Base-by-base conservation (phyloP, 2,797 vertebrate species). In the Thunnus albacares region DNA sequence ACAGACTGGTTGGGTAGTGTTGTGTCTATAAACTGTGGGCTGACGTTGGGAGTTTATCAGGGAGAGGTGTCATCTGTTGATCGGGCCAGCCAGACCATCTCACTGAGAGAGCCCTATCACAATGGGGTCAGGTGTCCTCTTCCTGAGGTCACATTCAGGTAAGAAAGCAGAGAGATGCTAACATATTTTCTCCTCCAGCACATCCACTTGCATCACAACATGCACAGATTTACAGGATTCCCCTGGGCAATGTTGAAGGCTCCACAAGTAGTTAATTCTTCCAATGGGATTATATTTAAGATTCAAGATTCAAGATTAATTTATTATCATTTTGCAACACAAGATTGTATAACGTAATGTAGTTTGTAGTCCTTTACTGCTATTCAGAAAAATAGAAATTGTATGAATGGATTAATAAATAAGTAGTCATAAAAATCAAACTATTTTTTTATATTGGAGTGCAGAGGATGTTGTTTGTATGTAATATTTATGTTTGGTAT, bases 101-200 rank as follows among this genome's bases (percentile, higher is more conserved):
- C 97, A 49, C 95, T 98, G 41, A 97, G 91, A 0, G 95, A 97
- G 62, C 97, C 97, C 14, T 98, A 97, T 89, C 97, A 97, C 89
- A 98, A 98, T 82, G 98, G 97, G 17, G 90, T 97, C 77, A 97
- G 96, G 80, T 97, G 97, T 91, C 95, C 98, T 6, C 97, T 98
- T 83, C 96, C 97, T 17, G 97, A 99, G 86, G 97, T 99, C 92
- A 98, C 97, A 13, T 98, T 98, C 95, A 97, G 97, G 98, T 98
- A 82, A 92, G 92, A 87, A 35, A 38, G 17, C 20, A 28, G 18
- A 18, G 17, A 5, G 30, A 35, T 52, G 26, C 13, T 12, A 9
- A 17, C 2, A 52, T 6, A 41, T 18, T 0, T 71, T 51, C 53
- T 71, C 26, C 24, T 45, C 9, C 41, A 1, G 3, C 11, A 24